Evolutionary conservation across 2,797 vertebrate genomes (phyloP).

Genomic region (Bradypodion ventrale): DNA sequence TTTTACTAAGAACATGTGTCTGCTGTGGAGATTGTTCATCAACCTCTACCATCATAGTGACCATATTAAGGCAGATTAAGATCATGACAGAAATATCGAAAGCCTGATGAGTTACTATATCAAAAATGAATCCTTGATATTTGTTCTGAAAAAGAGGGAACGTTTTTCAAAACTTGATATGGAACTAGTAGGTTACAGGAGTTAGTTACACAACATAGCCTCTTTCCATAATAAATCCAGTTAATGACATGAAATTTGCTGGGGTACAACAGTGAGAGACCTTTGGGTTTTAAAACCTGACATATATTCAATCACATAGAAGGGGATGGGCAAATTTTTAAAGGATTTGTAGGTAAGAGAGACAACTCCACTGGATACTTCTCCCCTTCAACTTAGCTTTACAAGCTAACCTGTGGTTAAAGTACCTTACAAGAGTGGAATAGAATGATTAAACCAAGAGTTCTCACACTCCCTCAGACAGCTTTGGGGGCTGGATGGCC

Average conservation of each 20-base stretch:
- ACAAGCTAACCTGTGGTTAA: background rate
- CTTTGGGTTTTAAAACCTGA: background rate
- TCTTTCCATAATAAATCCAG: background rate
- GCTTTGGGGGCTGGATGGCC: no score
- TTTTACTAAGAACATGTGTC: slow-evolving; percentile 64
- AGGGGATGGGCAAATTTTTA: background rate
- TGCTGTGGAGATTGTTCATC: slow-evolving; percentile 66
- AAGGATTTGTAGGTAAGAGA: background rate
- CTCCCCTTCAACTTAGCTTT: background rate
- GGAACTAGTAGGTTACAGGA: background rate
- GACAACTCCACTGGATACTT: background rate
- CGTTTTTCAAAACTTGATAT: background rate
- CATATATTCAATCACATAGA: background rate
- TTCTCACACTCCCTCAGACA: no score
- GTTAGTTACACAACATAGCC: background rate
- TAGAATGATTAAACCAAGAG: no score
- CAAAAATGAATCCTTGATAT: slow-evolving; percentile 76
- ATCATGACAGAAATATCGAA: slow-evolving; percentile 75
- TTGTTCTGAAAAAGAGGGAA: slow-evolving; percentile 69
- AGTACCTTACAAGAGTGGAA: no score
- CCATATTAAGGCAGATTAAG: slow-evolving; percentile 81
- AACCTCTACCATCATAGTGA: slow-evolving; percentile 80
- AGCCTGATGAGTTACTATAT: slow-evolving; percentile 69
- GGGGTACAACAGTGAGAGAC: background rate
- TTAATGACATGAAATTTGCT: background rate